Evolutionary conservation across 2,888 invertebrate species (phyloP), one percentile per base, ranked within the genome.

Genomic region (Drosophila demipolita): DNA sequence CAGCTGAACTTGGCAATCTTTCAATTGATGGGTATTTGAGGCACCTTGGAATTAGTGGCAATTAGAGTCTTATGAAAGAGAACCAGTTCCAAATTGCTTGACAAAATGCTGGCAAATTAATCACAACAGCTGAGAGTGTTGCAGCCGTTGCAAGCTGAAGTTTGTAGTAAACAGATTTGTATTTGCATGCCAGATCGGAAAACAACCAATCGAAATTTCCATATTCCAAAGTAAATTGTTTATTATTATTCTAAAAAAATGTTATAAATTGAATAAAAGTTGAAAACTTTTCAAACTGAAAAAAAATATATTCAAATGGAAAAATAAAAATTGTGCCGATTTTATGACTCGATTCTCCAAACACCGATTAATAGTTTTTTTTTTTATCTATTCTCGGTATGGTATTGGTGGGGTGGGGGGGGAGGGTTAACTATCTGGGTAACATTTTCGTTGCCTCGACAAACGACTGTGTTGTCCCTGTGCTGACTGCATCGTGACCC

Each of bases 401-500:
- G n/a, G n/a, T n/a, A n/a, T n/a, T 9, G n/a, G 40, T 40, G 8
- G 9, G n/a, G 4, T 9, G n/a, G 9, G 40, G 40, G 40, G 9
- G 40, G 7, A 7, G 12, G 20, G 23, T 23, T 23, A 45, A 45
- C 45, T 12, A 12, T 20, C 7, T 45, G 20, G 20, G 20, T 3
- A 45, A 15, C 45, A 12, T 12, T 1, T 29, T 5, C 29, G 29
- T 29, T 29, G 45, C 20, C 23, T 45, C 45, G 20, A 45, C 7
- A 20, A 20, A 15, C 12, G 45, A n/a, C 17, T 33, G 50, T 11
- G 38, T 17, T 32, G 32, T 8, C 29, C 5, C 45, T 32, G 26
- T 50, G 32, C 32, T 5, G 49, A 23, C 61, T 23, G 20, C 36
- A 52, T 61, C 38, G 60, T 42, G 59, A 42, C 69, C 65, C 61